Conservation (phyloP, 2,113 vertebrate genomes). For the Zosterops pallidus region DNA sequence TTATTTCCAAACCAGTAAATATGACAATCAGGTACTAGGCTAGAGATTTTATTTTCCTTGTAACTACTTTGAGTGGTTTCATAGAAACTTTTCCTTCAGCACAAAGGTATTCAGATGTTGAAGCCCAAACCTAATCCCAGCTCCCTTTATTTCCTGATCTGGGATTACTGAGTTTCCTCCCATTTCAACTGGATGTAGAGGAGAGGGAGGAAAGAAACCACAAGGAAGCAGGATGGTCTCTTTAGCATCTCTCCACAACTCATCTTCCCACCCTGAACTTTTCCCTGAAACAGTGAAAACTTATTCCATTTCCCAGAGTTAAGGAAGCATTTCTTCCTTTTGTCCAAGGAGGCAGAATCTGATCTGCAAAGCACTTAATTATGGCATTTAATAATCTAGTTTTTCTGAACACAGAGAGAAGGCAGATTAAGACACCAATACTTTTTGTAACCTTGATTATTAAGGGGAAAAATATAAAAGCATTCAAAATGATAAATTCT, state of each 20-base stretch:
- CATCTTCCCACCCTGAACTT: not conserved
- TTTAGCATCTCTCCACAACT: not conserved
- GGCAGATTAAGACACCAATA: not conserved
- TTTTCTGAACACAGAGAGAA: not conserved
- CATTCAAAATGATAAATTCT: not conserved
- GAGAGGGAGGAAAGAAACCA: not conserved
- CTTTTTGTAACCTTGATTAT: not conserved
- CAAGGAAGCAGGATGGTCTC: not conserved
- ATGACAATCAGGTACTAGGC: not conserved
- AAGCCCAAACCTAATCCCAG: not conserved
- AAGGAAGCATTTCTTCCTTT: not conserved
- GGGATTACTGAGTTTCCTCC: not conserved
- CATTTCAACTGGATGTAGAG: not conserved
- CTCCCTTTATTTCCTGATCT: not conserved
- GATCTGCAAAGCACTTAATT: not conserved
- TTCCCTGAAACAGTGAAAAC: not conserved
- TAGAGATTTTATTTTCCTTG: not conserved
- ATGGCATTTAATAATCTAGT: not conserved
- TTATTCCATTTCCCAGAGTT: not conserved
- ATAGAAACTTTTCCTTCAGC: not conserved
- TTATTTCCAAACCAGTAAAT: not conserved
- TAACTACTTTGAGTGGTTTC: not conserved
- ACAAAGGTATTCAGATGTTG: not conserved
- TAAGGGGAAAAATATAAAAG: not conserved
- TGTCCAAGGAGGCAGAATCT: not conserved